Base-by-base conservation (phyloP, 2,888 invertebrate species). In the Tholera decimalis region DNA sequence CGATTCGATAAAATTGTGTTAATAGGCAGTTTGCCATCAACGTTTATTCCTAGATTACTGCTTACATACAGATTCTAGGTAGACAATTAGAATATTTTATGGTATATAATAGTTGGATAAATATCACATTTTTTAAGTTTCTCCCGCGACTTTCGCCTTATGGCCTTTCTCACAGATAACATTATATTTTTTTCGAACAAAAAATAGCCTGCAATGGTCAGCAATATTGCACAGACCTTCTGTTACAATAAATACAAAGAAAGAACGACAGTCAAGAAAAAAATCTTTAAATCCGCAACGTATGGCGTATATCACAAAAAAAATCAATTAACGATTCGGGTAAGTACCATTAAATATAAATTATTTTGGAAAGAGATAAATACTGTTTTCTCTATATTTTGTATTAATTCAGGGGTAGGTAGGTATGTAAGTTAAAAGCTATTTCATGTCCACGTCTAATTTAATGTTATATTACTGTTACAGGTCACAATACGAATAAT, bases 391-490 rank as follows among this genome's bases (percentile, higher is more conserved):
- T 37, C n/a, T 6, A 4, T 18, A 37, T 37, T n/a, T n/a, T n/a
- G 8, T 18, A 37, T 37, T 37, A 37, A 5, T 37, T n/a, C 7
- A 28, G 28, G 28, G 7, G 28, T 35, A 35, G 3, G 3, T 11
- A 20, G 26, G 0, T 26, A 15, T 7, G 4, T 24, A 15, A 15
- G 20, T 49, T 77, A 70, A 80, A 78, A 80, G 73, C 63, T 43
- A 55, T 76, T 73, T 26, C 66, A 73, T 80, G 76, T 77, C 53
- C n/a, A 37, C 9, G 11, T 26, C n/a, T 67, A 64, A 62, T 65
- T 69, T 61, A 35, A 51, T 58, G 37, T 68, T 28, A 75, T 28
- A 75, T 67, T 75, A 62, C 37, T 28, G 50, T 73, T 46, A 61
- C 33, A 28, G 9, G 20, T 56, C 50, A 44, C 53, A 30, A 66